Evolutionary conservation across 2,888 invertebrate species (phyloP), one percentile per base, ranked within the genome.

Genomic region (Tridacna gigas): DNA sequence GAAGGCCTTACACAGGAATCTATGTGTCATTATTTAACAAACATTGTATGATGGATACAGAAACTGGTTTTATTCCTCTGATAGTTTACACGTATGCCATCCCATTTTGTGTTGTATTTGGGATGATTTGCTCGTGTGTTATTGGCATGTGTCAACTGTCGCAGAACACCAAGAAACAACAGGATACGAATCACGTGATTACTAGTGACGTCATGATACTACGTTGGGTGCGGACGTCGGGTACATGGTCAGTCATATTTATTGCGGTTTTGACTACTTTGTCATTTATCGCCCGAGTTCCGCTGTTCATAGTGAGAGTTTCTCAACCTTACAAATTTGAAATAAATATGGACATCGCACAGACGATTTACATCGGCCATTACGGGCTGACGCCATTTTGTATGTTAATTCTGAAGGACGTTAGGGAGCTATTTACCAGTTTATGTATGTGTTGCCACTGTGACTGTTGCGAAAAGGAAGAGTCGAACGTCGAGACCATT

Each of bases 61-160:
- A 71, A 15, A 51, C 71, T 2, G 71, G 71, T 0, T 71, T 71
- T 26, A 71, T 71, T 51, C 48, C 71, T n/a, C 51, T 71, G 22
- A 71, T 71, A 18, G 71, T 71, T 15, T 71, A 71, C 22, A 71
- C 71, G 2, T 71, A 71, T 22, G 71, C 71, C 71, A 71, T 71
- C 12, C 71, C 71, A 26, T 71, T 71, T n/a, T 71, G 71, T 22
- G 1, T 71, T 20, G n/a, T 71, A 26, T 51, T 71, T 13, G 71
- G 71, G 15, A 71, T 71, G 71, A 71, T 51, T 25, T 71, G 71
- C 22, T 47, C 71, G 11, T 71, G 71, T n/a, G 71, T 71, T 7
- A 71, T 71, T 51, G 71, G 71, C 3, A 51, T 71, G 18, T 71
- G 51, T 51, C 71, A 71, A n/a, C 9, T 51, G 13, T 25, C 71